Evolutionary conservation across 2,113 vertebrate species (phyloP).

Genomic region (Polypterus bichir): DNA sequence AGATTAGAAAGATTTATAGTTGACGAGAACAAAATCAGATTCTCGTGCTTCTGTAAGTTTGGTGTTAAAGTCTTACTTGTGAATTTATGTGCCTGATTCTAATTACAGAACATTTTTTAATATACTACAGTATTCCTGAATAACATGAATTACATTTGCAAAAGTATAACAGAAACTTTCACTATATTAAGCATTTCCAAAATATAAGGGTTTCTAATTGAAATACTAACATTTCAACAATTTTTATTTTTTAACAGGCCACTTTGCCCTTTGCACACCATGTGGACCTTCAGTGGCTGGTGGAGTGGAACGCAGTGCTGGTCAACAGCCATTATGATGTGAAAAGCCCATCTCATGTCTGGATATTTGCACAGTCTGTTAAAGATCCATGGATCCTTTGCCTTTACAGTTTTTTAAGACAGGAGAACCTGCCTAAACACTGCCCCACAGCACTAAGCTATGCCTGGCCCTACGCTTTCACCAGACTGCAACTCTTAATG

Average conservation of each 20-base stretch:
- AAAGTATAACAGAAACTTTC: no score
- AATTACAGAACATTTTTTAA: no score
- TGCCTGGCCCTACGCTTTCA: slow-evolving; percentile 92
- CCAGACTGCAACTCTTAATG: slow-evolving; percentile 82
- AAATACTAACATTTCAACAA: background rate
- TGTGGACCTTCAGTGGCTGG: slow-evolving; percentile 90
- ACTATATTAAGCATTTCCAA: background rate
- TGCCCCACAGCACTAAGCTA: slow-evolving; percentile 92
- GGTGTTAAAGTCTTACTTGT: no score
- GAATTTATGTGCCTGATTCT: no score
- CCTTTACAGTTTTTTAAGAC: slow-evolving; percentile 89
- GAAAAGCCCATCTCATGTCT: slow-evolving; percentile 93
- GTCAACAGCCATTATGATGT: slow-evolving; percentile 94
- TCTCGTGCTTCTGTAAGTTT: no score
- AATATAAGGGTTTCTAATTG: background rate
- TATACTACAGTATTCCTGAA: no score
- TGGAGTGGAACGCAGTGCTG: slow-evolving; percentile 87
- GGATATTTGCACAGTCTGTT: slow-evolving; percentile 92
- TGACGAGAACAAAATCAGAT: no score
- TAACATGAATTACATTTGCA: no score
- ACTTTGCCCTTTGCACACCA: slow-evolving; percentile 75
- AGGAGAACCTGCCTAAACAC: slow-evolving; percentile 91
- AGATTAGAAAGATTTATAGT: no score
- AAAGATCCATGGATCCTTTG: slow-evolving; percentile 96
- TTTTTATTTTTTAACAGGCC: slow-evolving; percentile 39